These are phyloP conservation scores for Cinclus mexicanus DNA, from an alignment of 2,113 vertebrate genomes.

Conservation along the genomic window DNA sequence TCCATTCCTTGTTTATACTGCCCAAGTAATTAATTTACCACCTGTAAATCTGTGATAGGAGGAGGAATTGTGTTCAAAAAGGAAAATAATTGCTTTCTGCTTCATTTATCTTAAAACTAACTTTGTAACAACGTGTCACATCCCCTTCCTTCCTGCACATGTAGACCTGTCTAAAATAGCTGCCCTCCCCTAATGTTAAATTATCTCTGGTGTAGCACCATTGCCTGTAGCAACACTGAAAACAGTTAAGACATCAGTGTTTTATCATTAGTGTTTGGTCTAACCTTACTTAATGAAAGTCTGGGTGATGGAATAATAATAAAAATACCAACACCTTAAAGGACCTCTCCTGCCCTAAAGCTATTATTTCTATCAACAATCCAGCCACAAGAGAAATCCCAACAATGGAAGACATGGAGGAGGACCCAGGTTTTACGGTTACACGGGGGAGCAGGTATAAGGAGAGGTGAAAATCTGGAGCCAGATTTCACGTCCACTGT, in stretches of 20 bases:
- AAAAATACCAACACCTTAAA: background rate
- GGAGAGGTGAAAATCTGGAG: background rate
- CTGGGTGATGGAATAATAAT: background rate
- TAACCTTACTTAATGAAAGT: background rate
- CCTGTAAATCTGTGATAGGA: background rate
- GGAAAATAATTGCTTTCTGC: background rate
- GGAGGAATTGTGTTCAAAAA: background rate
- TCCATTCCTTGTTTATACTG: background rate
- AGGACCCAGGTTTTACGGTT: background rate
- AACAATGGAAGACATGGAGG: background rate
- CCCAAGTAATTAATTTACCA: background rate
- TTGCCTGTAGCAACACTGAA: background rate
- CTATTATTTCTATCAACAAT: background rate
- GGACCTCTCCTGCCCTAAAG: background rate
- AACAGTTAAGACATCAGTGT: background rate
- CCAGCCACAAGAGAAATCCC: background rate
- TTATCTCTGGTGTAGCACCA: background rate
- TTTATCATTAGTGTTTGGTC: background rate
- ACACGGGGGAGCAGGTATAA: background rate
- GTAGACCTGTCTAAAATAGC: slow-evolving; percentile 1
- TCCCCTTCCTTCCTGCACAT: slow-evolving; percentile 40
- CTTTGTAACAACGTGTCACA: background rate
- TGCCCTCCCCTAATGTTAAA: background rate
- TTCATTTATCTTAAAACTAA: background rate
- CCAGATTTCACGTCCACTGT: background rate